Base-by-base conservation (phyloP, 2,113 vertebrate genomes). In the Gavialis gangeticus region DNA sequence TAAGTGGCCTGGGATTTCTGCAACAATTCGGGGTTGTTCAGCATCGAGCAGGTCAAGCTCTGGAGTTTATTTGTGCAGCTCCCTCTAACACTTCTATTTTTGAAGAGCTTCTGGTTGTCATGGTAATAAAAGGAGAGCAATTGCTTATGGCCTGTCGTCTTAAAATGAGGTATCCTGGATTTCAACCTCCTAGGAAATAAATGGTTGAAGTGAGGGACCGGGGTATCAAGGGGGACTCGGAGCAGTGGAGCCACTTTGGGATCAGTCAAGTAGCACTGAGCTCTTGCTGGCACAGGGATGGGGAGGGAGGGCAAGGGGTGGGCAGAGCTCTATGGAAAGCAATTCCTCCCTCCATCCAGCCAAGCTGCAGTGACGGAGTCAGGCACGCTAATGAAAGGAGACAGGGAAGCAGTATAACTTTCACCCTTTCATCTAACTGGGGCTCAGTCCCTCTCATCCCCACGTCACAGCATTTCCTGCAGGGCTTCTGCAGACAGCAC, bases 111-210 rank as follows among this genome's bases (percentile, higher is more conserved):
- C 82, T 79, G 37, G 34, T 88, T 93, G 79, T 80, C 79, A 90
- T 75, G 93, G 75, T 58, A 93, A 82, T 64, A 76, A 79, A 91
- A 90, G 76, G 5, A 87, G 66, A 94, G 62, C 69, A 79, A 58
- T 69, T 60, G 81, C 57, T 85, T 78, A 64, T 0, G 10, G 90
- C 15, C 58, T 83, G 75, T 86, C 76, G 71, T 69, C 79, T 87
- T 92, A 92, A 90, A 12, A 27, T 34, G 57, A 18, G 62, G 90
- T 46, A 91, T 46, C 67, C 18, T 24, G 75, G 64, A 86, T 84
- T 88, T 80, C 37, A 34, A 84, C 54, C 77, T 85, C 78, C 34
- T 63, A 79, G 82, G 56, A 57, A 87, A 76, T 37, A 81, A 89
- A 93, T 25, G 4, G 54, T 57, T 25, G 79, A 71, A 60, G 34